Evolutionary conservation across 2,888 invertebrate genomes (phyloP).

Genomic region (Dorcus hopei): DNA sequence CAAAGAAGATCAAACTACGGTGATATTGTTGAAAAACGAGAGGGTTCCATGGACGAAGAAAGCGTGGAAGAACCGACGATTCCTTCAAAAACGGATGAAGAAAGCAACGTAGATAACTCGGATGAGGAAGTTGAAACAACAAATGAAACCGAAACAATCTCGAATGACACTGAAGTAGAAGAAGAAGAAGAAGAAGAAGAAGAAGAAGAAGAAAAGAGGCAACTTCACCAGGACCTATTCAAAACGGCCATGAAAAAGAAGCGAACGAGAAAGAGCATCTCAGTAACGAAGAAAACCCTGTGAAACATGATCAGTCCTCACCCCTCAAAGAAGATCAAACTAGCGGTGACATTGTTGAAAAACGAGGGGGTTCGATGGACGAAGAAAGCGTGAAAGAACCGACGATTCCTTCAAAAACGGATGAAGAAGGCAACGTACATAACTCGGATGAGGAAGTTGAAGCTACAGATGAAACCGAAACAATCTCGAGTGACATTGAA

Average conservation of each 20-base stretch:
- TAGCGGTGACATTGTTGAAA: background rate
- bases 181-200: background rate
- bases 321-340: background rate
- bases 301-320: background rate
- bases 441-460: no score
- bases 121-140: no score
- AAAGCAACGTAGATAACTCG: background rate
- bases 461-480: no score
- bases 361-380: background rate
- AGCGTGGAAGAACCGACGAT: background rate
- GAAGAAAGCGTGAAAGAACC: background rate
- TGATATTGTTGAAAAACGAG: background rate
- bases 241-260: background rate
- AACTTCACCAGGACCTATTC: background rate
- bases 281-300: constrained; percentile 2
- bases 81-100: background rate
- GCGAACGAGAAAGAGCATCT: no score
- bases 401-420: background rate
- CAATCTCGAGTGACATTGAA: background rate
- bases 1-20: background rate
- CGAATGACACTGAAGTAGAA: background rate
- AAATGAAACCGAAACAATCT: no score
- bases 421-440: background rate
- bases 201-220: no score
- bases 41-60: background rate